A percentile compares a stretch with the other conserved stretches of the same genome.
Evolutionary conservation across 2,113 vertebrate genomes (phyloP).

Genomic region (Lepus europaeus): DNA sequence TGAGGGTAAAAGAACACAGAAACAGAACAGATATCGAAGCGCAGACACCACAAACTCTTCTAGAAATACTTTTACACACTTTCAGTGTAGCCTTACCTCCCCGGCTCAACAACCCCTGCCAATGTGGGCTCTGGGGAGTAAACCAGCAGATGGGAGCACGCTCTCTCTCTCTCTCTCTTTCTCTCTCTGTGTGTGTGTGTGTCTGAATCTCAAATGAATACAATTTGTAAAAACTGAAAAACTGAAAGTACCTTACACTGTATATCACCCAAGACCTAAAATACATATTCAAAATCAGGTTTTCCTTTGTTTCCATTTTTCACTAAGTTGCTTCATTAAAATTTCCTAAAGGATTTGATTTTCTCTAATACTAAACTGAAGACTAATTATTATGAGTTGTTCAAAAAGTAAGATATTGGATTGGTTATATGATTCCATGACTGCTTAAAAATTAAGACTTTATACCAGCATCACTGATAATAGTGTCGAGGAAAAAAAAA

Average conservation of each 20-base stretch:
- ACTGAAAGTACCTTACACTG: not conserved
- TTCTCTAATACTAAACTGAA: constrained; percentile 49
- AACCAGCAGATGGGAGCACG: too few species aligned
- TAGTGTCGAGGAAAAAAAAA: not conserved
- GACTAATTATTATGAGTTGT: constrained; percentile 5
- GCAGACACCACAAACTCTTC: not conserved
- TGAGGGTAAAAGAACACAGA: constrained; percentile 43
- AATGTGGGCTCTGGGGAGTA: too few species aligned
- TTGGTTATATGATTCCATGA: constrained; percentile 17
- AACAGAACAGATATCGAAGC: constrained; percentile 1
- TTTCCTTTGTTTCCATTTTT: not conserved
- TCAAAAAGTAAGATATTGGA: constrained; percentile 15
- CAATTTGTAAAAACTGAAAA: too few species aligned
- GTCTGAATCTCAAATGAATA: too few species aligned
- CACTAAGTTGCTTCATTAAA: not conserved
- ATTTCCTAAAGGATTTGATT: constrained; percentile 2
- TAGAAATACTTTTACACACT: not conserved
- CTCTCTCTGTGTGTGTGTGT: too few species aligned
- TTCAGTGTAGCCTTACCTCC: too few species aligned
- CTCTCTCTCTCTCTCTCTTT: too few species aligned
- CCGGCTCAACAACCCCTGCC: too few species aligned
- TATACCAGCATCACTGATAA: not conserved
- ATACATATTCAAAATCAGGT: not conserved
- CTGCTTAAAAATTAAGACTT: not conserved
- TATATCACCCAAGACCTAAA: not conserved